Evolutionary conservation across 2,113 vertebrate genomes (phyloP).

Genomic region (Salvelinus namaycush): DNA sequence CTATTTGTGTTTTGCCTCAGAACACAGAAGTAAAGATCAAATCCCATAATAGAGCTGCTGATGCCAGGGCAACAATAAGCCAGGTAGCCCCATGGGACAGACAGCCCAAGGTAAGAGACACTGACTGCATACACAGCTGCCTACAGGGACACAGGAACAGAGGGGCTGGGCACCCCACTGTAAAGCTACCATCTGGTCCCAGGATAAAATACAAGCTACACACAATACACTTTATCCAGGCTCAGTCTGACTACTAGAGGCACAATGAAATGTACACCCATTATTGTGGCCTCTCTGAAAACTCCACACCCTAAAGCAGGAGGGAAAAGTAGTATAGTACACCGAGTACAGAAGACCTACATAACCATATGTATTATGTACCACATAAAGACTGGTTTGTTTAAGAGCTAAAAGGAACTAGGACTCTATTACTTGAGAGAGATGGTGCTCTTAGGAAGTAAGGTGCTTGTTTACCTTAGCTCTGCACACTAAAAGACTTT

Average conservation of each 20-base stretch:
- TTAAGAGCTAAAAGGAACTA: neutral
- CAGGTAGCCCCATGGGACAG: neutral
- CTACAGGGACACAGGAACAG: neutral
- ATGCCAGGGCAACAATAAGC: neutral
- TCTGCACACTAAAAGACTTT: conserved; percentile 5
- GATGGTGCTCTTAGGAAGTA: neutral
- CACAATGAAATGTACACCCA: too few species aligned
- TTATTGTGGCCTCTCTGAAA: too few species aligned
- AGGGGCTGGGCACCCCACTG: neutral
- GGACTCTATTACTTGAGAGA: neutral
- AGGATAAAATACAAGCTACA: neutral
- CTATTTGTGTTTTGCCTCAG: conserved; percentile 2
- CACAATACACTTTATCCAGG: too few species aligned
- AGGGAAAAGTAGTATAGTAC: too few species aligned
- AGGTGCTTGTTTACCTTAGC: neutral
- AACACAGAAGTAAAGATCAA: too few species aligned
- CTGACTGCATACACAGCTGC: neutral
- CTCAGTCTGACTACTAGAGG: too few species aligned
- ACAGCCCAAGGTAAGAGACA: neutral
- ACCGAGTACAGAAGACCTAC: too few species aligned
- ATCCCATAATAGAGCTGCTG: neutral
- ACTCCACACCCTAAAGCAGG: too few species aligned
- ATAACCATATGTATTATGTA: too few species aligned
- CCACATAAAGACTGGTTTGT: neutral
- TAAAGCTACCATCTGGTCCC: neutral